phyloP scores from a whole-genome alignment of 2,888 invertebrate genomes.

The Catocala sponsa region DNA sequence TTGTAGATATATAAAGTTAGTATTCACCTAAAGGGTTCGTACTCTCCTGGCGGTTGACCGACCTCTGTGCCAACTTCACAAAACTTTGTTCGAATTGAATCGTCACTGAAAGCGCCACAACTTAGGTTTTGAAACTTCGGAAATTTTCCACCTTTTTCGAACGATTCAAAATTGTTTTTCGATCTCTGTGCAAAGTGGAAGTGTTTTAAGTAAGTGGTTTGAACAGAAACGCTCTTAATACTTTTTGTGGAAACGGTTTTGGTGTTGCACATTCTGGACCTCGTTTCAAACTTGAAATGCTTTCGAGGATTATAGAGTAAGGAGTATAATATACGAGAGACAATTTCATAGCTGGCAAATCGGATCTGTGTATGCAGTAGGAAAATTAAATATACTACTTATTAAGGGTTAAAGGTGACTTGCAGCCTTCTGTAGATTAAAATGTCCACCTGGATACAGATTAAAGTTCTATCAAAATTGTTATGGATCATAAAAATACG shows the following conservation, averaged over 20 bases:
- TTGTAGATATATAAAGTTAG: conserved; percentile 7
- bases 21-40: conserved; percentile 5
- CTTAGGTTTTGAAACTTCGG: conserved; percentile 36
- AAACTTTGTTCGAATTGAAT: conserved; percentile 48
- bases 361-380: no score
- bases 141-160: conserved; percentile 41
- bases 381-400: no score
- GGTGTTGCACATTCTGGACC: not conserved
- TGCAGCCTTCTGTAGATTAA: no score
- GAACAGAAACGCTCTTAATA: conserved; percentile 1
- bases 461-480: no score
- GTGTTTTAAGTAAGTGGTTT: conserved; percentile 34
- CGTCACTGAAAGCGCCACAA: conserved; percentile 36
- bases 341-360: no score
- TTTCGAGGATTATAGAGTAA: no score
- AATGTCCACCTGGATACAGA: no score
- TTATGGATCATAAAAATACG: no score
- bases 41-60: conserved; percentile 34
- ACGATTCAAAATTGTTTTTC: conserved; percentile 42
- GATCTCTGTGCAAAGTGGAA: conserved; percentile 32
- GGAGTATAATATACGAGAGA: no score
- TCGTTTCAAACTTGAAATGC: not conserved
- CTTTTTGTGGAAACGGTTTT: conserved; percentile 1
- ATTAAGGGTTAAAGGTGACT: no score
- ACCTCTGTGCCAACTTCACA: conserved; percentile 37